A percentile compares a stretch with the other conserved stretches of the same genome.
Conservation (phyloP, 53 echinoderm and acorn worm species). For the Stichopus horrens region DNA sequence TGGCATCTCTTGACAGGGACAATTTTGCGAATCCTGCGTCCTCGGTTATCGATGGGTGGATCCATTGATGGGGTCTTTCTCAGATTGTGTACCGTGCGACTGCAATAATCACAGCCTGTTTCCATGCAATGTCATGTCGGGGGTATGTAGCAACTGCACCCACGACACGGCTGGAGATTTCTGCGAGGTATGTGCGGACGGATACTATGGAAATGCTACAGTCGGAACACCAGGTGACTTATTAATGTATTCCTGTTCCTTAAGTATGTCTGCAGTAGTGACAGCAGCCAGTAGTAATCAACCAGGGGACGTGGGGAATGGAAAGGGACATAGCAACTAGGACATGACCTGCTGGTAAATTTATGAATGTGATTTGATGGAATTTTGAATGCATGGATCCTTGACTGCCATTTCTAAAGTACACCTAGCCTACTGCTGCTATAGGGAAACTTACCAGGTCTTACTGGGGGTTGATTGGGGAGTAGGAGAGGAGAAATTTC, state of each 20-base stretch:
- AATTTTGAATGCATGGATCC: too few relatives aligned
- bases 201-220: conserved; percentile 87
- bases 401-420: too few relatives aligned
- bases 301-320: too few relatives aligned
- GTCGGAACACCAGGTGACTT: conserved; percentile 70
- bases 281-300: too few relatives aligned
- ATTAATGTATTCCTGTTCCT: not conserved
- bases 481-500: too few relatives aligned
- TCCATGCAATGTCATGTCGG: conserved; percentile 74
- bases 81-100: conserved; percentile 70
- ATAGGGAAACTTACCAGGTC: too few relatives aligned
- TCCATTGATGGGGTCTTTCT: conserved; percentile 64
- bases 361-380: too few relatives aligned
- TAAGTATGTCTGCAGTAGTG: too few relatives aligned
- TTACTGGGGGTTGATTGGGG: too few relatives aligned
- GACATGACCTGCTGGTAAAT: too few relatives aligned
- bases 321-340: too few relatives aligned
- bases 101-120: conserved; percentile 78
- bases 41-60: conserved; percentile 61
- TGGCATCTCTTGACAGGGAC: conserved; percentile 55
- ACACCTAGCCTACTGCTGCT: too few relatives aligned
- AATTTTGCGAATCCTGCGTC: conserved; percentile 88
- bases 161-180: conserved; percentile 81
- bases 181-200: conserved; percentile 76
- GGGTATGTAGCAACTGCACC: conserved; percentile 66